Evolutionary conservation across 2,888 invertebrate genomes (phyloP).

Genomic region (Portevinia maculata): DNA sequence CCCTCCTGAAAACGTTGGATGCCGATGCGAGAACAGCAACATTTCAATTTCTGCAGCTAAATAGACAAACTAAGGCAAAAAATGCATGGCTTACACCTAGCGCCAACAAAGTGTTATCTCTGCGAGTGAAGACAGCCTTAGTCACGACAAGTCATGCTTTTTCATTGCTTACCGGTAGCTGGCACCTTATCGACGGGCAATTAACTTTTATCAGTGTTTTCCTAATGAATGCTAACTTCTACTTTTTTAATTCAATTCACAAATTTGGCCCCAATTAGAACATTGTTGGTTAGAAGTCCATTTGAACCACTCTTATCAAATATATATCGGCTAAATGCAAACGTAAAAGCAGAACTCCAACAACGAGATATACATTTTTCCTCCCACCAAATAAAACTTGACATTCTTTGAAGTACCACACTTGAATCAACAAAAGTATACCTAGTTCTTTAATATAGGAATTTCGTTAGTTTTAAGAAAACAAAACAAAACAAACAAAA

Average conservation of each 20-base stretch:
- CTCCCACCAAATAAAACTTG: not conserved
- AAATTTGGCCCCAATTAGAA: not conserved
- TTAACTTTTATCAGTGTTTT: conserved; percentile 30
- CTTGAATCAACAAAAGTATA: conserved; percentile 38
- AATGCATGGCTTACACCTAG: not conserved
- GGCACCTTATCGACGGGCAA: conserved; percentile 31
- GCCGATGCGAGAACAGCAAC: not conserved
- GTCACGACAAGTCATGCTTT: not conserved
- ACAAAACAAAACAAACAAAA: conserved; percentile 16
- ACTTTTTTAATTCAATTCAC: not conserved
- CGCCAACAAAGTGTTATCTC: not conserved
- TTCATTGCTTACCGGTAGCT: not conserved
- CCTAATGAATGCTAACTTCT: conserved; percentile 2
- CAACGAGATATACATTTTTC: not conserved
- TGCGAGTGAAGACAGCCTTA: not conserved
- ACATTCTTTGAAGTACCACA: not conserved
- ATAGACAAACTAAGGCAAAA: not conserved
- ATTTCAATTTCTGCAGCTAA: not conserved
- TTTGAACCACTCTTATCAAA: conserved; percentile 6
- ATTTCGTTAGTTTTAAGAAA: conserved; percentile 2
- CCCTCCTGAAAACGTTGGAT: too few species aligned
- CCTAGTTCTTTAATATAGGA: conserved; percentile 5
- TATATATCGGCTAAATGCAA: not conserved
- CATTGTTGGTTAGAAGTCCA: not conserved
- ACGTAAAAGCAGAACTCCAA: not conserved